Evolutionary conservation across 2,797 vertebrate species (phyloP).

Genomic region (Argya squamiceps): DNA sequence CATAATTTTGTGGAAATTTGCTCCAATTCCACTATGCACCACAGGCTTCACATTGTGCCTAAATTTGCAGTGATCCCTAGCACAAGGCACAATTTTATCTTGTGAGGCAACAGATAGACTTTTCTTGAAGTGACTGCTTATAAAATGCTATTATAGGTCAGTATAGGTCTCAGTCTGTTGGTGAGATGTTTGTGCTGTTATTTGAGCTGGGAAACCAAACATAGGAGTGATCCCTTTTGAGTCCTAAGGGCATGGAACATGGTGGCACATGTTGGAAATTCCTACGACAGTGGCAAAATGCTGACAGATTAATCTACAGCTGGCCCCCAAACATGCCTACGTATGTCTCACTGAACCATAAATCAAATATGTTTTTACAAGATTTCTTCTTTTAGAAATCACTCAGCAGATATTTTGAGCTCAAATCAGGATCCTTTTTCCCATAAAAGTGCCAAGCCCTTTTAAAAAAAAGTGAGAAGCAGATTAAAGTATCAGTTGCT

Average conservation of each 20-base stretch:
- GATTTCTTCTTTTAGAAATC: slow-evolving; percentile 66
- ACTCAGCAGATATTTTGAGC: slow-evolving; percentile 18
- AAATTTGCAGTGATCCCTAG: not conserved
- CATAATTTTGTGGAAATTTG: not conserved
- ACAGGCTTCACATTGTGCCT: not conserved
- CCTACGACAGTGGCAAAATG: slow-evolving; percentile 3
- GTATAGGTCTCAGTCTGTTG: not conserved
- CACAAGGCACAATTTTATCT: not conserved
- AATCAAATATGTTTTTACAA: slow-evolving; percentile 37
- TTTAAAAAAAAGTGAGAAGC: slow-evolving; percentile 3
- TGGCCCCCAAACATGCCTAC: slow-evolving; percentile 7
- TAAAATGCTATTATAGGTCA: slow-evolving; percentile 37
- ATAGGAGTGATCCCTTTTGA: slow-evolving; percentile 7
- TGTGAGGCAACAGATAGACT: rapidly evolving
- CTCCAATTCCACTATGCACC: not conserved
- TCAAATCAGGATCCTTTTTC: slow-evolving; percentile 17
- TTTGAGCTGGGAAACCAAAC: slow-evolving; percentile 55
- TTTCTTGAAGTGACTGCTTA: slow-evolving; percentile 17
- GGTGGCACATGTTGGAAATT: slow-evolving; percentile 61
- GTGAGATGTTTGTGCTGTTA: slow-evolving; percentile 9
- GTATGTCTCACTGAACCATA: not conserved
- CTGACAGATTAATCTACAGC: slow-evolving; percentile 52
- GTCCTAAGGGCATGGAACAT: not conserved
- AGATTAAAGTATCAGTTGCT: slow-evolving; percentile 16
- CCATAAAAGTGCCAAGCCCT: not conserved